Conservation (phyloP, 2,113 vertebrate genomes). For the Elachura formosa region DNA sequence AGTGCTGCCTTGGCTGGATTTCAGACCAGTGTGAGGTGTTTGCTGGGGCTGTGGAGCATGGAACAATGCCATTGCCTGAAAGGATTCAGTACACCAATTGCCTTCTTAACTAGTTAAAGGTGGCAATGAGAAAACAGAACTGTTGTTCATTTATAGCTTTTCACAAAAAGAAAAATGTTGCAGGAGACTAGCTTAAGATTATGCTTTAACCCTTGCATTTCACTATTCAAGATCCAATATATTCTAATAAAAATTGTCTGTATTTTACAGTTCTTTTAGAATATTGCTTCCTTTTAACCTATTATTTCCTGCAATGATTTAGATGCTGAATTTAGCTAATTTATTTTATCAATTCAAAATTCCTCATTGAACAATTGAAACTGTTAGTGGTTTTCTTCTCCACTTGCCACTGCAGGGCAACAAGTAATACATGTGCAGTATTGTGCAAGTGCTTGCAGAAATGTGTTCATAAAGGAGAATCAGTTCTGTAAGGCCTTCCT, state of each 20-base stretch:
- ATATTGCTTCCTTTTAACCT: background rate
- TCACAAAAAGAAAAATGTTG: background rate
- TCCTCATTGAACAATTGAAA: background rate
- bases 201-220: background rate
- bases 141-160: background rate
- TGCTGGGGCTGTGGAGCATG: background rate
- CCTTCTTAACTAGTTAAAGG: background rate
- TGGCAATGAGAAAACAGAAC: background rate
- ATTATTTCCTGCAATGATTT: background rate
- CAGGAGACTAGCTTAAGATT: background rate
- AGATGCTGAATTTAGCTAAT: background rate
- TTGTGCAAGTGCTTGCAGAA: background rate
- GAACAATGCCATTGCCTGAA: background rate
- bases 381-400: background rate
- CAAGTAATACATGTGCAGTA: background rate
- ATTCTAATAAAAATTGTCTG: background rate
- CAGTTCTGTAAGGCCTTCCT: background rate
- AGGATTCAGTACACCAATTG: background rate
- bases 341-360: background rate
- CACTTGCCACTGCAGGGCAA: background rate
- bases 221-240: background rate
- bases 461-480: background rate
- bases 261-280: background rate
- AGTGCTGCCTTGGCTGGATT: constrained; percentile 1
- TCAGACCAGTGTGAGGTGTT: background rate